Conservation (phyloP, 2,888 invertebrate species). For the Baccha elongata region DNA sequence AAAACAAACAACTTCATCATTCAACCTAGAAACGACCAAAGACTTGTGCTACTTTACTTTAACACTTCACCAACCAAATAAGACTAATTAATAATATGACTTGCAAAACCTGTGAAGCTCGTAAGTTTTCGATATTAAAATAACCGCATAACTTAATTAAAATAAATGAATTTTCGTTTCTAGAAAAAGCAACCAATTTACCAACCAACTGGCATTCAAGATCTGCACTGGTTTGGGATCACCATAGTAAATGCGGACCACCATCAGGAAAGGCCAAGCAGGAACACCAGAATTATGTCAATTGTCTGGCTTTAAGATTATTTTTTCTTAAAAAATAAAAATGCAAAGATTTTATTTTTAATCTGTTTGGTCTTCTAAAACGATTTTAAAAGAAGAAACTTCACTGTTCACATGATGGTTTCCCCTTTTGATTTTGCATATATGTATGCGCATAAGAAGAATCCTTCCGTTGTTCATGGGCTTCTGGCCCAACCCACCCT, state of each 20-base stretch:
- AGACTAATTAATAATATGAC: conserved; percentile 49
- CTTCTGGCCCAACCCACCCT: conserved; percentile 48
- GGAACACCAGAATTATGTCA: conserved; percentile 19
- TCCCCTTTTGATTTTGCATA: conserved; percentile 48
- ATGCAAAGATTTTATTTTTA: conserved; percentile 35
- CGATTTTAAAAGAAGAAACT: conserved; percentile 33
- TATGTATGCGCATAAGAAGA: background rate
- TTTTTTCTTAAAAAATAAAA: conserved; percentile 46
- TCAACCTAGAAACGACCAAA: background rate
- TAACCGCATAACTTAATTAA: background rate
- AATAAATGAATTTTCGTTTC: conserved; percentile 15
- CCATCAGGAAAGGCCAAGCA: conserved; percentile 2
- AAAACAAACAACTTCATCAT: background rate
- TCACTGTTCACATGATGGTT: conserved; percentile 14
- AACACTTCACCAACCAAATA: background rate
- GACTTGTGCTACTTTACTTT: background rate
- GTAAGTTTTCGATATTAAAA: conserved; percentile 23
- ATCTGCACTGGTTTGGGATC: background rate
- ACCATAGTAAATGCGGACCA: background rate
- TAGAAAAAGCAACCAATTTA: conserved; percentile 18
- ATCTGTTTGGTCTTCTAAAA: conserved; percentile 32
- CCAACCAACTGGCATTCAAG: conserved; percentile 40
- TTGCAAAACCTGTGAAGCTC: conserved; percentile 52
- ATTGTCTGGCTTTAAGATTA: conserved; percentile 57
- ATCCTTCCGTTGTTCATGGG: conserved; percentile 7